These are phyloP conservation scores for Mactromeris polynyma DNA, from an alignment of 2,888 invertebrate genomes.

Conservation along the genomic window DNA sequence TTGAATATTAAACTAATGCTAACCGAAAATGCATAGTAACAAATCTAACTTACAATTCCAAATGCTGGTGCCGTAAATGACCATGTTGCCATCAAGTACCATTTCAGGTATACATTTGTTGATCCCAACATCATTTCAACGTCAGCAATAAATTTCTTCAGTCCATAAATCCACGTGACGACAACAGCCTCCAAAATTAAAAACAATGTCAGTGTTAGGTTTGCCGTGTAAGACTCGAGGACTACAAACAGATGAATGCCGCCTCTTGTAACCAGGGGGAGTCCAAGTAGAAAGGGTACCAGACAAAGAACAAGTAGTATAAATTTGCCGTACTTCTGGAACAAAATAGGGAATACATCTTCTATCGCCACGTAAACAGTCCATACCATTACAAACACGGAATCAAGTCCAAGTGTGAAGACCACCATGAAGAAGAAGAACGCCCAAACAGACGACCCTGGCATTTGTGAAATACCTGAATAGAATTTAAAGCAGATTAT, in stretches of 20 bases:
- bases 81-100: slow-evolving; percentile 32
- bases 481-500: not conserved
- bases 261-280: slow-evolving; percentile 43
- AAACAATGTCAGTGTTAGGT: slow-evolving; percentile 21
- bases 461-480: slow-evolving; percentile 33
- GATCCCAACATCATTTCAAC: slow-evolving; percentile 44
- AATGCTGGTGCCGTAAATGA: slow-evolving; percentile 19
- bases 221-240: slow-evolving; percentile 24
- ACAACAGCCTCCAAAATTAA: slow-evolving; percentile 20
- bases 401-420: slow-evolving; percentile 42
- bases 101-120: not conserved
- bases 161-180: slow-evolving; percentile 28
- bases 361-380: not conserved
- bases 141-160: slow-evolving; percentile 27
- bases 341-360: slow-evolving; percentile 16
- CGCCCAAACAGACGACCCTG: slow-evolving; percentile 36
- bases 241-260: slow-evolving; percentile 31
- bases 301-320: slow-evolving; percentile 8
- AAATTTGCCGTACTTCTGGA: not conserved
- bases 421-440: slow-evolving; percentile 46
- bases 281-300: slow-evolving; percentile 20
- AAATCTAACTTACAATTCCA: slow-evolving; percentile 30
- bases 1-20: no score
- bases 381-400: slow-evolving; percentile 37
- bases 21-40: no score